A percentile compares a stretch with the other conserved stretches of the same genome.
These are phyloP conservation scores for Strongylocentrotus purpuratus DNA, from an alignment of 35 echinoderm and acorn worm species.

Conservation along the genomic window DNA sequence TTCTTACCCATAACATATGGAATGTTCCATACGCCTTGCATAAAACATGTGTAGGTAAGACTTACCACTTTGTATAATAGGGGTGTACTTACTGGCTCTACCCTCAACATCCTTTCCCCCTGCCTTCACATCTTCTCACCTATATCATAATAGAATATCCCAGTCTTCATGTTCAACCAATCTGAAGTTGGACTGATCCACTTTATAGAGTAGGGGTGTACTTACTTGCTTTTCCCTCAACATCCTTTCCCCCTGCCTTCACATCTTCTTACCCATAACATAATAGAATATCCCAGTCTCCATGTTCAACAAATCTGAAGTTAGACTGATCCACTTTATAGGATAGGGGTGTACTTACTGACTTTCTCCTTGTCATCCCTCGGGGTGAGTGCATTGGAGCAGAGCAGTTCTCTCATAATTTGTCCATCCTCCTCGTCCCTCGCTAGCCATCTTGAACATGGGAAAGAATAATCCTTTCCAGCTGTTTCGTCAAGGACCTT, in stretches of 20 bases:
- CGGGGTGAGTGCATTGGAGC: constrained; percentile 65
- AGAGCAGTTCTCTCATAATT: constrained; percentile 85
- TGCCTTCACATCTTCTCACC: no score
- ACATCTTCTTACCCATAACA: no score
- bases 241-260: no score
- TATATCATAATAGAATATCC: no score
- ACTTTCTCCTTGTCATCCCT: constrained; percentile 93
- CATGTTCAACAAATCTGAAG: background rate
- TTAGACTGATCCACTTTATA: background rate
- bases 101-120: no score
- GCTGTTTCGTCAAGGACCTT: constrained; percentile 78
- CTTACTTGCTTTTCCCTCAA: background rate
- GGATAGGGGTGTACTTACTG: constrained; percentile 61
- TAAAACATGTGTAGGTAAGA: no score
- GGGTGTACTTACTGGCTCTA: no score
- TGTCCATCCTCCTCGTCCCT: constrained; percentile 79
- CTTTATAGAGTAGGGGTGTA: background rate
- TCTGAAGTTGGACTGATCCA: background rate
- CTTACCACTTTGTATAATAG: no score
- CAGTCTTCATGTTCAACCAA: background rate
- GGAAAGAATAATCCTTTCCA: constrained; percentile 80
- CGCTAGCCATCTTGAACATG: constrained; percentile 78
- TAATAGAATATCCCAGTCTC: background rate
- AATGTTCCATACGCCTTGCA: no score
- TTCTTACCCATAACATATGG: no score